Base-by-base conservation (phyloP, 2,888 invertebrate species). In the Tiliacea citrago region DNA sequence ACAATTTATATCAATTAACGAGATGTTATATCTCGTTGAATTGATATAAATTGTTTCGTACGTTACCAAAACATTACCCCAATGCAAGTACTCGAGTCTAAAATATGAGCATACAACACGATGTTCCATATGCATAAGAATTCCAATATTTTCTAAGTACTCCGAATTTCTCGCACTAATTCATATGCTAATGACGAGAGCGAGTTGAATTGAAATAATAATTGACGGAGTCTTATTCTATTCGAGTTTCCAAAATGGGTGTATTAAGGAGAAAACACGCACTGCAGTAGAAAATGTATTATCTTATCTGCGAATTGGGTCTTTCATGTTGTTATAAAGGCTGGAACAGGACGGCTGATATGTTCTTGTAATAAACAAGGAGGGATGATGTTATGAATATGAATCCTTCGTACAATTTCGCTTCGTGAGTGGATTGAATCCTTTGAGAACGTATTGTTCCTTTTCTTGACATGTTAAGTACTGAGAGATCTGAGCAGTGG, bases 211-310 rank as follows among this genome's bases (percentile, higher is more conserved):
- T 79, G 75, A 83, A 87, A 84, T 78, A 83, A 83, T 85, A 87
- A 84, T 84, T 88, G 84, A 69, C 82, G 84, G 68, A 80, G 79
- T 63, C 81, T 75, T 81, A 77, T 79, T 78, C 78, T 72, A 79
- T 74, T 69, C 53, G 66, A 76, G 53, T 85, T 81, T 86, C 85
- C 88, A 93, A 94, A 95, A 93, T 95, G 93, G 94, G 91, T 90
- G 85, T 92, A 95, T 95, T 95, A 94, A 88, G 88, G 86, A 91
- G 90, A 93, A 93, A 93, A 90, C 95, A 95, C 94, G 94, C 92
- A 90, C 92, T 91, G 90, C 81, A 88, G 88, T 88, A 88, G 77
- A 88, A 86, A 81, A 90, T 86, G 87, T 91, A 91, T 91, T 90
- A 92, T 92, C 89, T 92, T 88, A 83, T 90, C 88, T 81, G 88